Percentiles rank a stretch among this genome's conserved stretches.
Conservation (phyloP, 2,797 vertebrate genomes). For the Cirrhinus molitorella region DNA sequence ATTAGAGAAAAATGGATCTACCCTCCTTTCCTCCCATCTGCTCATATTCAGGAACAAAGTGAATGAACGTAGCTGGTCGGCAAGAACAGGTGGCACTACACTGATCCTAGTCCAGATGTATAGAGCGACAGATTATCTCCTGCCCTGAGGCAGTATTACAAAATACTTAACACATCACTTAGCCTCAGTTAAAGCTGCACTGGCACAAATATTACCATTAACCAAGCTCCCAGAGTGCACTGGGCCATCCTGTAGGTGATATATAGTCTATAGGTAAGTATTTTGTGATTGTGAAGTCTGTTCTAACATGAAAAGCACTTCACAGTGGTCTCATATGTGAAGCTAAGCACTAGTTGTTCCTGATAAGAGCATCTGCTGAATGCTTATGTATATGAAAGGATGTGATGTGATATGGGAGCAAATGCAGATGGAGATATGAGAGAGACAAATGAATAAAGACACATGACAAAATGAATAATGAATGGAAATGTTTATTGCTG, state of each 20-base stretch:
- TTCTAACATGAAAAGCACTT: not conserved
- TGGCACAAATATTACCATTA: constrained; percentile 56
- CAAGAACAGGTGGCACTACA: constrained; percentile 66
- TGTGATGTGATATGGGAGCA: constrained; percentile 9
- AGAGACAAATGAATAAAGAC: constrained; percentile 67
- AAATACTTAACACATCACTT: constrained; percentile 73
- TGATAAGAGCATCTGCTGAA: not conserved
- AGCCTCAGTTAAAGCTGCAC: constrained; percentile 62
- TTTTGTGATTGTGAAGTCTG: not conserved
- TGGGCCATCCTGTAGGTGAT: not conserved
- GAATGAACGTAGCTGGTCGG: constrained; percentile 56
- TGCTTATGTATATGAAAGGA: not conserved
- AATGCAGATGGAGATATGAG: constrained; percentile 58
- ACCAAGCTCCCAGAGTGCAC: constrained; percentile 13
- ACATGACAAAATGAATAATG: constrained; percentile 57
- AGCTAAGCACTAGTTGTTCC: not conserved
- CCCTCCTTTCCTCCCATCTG: constrained; percentile 71
- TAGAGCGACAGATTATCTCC: constrained; percentile 71
- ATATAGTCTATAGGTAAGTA: not conserved
- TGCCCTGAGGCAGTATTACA: constrained; percentile 62
- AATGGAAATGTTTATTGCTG: constrained; percentile 76
- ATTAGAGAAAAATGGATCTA: constrained; percentile 71
- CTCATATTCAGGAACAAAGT: constrained; percentile 63
- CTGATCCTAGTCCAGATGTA: constrained; percentile 74
- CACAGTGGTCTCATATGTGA: not conserved